These are phyloP conservation scores for Pristis pectinata DNA, from an alignment of 2,797 vertebrate species.

Conservation along the genomic window DNA sequence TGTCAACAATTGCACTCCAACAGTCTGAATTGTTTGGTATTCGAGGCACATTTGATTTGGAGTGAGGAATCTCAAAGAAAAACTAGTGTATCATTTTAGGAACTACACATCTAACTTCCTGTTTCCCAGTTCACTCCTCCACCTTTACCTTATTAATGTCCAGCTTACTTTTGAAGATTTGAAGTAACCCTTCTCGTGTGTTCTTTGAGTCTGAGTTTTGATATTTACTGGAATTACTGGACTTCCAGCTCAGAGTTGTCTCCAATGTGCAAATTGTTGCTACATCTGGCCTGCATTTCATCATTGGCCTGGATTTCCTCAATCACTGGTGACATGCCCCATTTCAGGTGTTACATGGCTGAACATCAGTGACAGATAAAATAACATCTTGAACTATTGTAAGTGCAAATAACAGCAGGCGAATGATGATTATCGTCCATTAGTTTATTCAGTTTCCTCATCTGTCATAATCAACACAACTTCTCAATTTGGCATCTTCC, in stretches of 20 bases:
- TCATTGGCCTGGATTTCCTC: not conserved
- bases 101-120: not conserved
- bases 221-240: no score
- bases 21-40: constrained; percentile 1
- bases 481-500: not conserved
- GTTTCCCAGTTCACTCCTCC: not conserved
- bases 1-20: constrained; percentile 24
- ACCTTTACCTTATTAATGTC: not conserved
- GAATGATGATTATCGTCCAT: not conserved
- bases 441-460: not conserved
- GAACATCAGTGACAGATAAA: not conserved
- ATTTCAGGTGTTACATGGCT: not conserved
- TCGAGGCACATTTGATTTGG: constrained; percentile 1
- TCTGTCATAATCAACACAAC: not conserved
- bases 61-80: not conserved
- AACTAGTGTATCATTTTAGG: not conserved
- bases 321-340: no score
- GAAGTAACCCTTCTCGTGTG: not conserved
- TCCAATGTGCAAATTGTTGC: not conserved
- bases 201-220: not conserved
- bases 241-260: not conserved
- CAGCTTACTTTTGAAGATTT: not conserved
- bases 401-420: not conserved
- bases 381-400: not conserved
- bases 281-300: not conserved